Evolutionary conservation across 2,113 vertebrate species (phyloP), one percentile per base, ranked within the genome.

Genomic region (Bos javanicus): DNA sequence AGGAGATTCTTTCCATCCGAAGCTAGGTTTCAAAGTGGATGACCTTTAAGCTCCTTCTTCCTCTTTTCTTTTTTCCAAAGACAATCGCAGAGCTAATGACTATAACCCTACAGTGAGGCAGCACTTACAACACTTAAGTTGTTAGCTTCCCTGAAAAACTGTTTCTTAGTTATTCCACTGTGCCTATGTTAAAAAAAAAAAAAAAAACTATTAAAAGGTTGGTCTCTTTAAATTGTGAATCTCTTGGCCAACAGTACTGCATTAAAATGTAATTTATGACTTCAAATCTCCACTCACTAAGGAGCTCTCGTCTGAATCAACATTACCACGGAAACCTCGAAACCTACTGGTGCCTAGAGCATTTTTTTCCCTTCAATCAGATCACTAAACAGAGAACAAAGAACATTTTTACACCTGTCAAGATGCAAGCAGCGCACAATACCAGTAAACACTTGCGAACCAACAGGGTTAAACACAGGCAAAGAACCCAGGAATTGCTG

Each of bases 251-350:
- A 96, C 13, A 36, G 15, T 19, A 71, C 67, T 59, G 36, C 64
- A 88, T 96, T 97, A 93, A 96, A 96, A 97, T 50, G 89, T 94
- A 93, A 96, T 95, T 98, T 97, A 97, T 97, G 97, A 92, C 80
- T 95, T 93, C 19, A n/a, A 95, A 87, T n/a, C n/a, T 94, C 92
- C 78, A 88, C 64, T 95, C 93, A 96, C 82, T 76, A 94, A 86
- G 76, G 82, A 96, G 92, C 74, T 97, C 95, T 95, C 11, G 3
- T 83, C 96, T 95, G 90, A 97, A 97, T 92, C 96, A 96, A 95
- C 78, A 89, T 95, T 84, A 91, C 78, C 78, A 94, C n/a, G 1
- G 87, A 95, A 95, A 97, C 82, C 97, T 95, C 52, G 8, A 96
- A 96, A 97, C 67, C 46, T 71, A 84, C 46, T 95, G 82, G 62